phyloP scores from a whole-genome alignment of 2,113 vertebrate genomes.

The Corythaixoides concolor region DNA sequence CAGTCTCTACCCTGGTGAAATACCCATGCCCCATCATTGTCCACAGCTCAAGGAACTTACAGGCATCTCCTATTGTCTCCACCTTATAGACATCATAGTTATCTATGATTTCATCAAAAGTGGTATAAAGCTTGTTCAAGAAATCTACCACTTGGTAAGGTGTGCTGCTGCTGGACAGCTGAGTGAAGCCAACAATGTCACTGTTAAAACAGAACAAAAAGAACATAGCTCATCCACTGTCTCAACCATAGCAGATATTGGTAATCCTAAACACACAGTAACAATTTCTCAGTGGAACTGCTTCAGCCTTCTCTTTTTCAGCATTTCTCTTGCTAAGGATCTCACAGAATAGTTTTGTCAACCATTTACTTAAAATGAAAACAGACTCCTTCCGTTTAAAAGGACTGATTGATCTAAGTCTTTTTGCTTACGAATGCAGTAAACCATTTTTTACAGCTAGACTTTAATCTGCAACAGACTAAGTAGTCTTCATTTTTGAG shows the following conservation, averaged over 20 bases:
- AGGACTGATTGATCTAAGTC: not conserved
- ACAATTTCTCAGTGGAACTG: not conserved
- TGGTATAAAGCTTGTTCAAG: constrained; percentile 84
- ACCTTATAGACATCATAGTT: constrained; percentile 87
- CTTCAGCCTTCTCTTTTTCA: not conserved
- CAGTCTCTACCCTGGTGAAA: not conserved
- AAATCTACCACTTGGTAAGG: constrained; percentile 83
- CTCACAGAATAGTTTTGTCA: not conserved
- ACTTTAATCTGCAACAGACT: not conserved
- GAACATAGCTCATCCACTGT: not conserved
- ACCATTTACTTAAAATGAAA: not conserved
- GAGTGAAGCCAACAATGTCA: constrained; percentile 87
- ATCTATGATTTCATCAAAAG: constrained; percentile 86
- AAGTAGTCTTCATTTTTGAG: not conserved
- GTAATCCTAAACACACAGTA: not conserved
- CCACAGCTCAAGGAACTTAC: constrained; percentile 62
- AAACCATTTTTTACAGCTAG: not conserved
- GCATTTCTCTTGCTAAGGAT: accelerated
- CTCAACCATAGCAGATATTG: not conserved
- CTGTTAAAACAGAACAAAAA: constrained; percentile 66
- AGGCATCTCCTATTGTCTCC: constrained; percentile 84
- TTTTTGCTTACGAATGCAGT: not conserved
- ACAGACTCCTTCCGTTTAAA: not conserved
- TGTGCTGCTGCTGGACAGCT: constrained; percentile 84
- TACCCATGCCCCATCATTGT: not conserved